Conservation (phyloP, 2,797 vertebrate species). For the Syngnathus rostellatus region DNA sequence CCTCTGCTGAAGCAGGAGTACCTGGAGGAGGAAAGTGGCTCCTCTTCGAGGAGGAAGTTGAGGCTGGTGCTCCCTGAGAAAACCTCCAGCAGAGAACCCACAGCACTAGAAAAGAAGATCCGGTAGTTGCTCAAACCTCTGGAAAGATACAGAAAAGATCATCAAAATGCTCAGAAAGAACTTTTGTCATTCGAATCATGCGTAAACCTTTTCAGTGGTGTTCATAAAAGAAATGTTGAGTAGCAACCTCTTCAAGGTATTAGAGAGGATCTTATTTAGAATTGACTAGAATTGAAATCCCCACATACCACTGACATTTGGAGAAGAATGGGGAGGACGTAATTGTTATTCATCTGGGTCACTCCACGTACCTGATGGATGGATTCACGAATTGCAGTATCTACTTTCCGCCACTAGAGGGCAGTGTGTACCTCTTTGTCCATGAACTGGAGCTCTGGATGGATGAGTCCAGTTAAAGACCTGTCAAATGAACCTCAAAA, state of each 20-base stretch:
- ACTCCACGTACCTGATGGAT: no score
- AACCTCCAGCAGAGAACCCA: conserved; percentile 45
- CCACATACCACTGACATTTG: no score
- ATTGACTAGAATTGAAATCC: no score
- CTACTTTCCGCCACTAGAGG: not conserved
- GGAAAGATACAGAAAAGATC: no score
- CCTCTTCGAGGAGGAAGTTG: conserved; percentile 63
- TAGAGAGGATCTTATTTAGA: no score
- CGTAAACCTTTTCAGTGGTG: not conserved
- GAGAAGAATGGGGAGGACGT: no score
- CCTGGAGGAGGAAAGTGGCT: conserved; percentile 47
- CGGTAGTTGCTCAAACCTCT: conserved; percentile 36
- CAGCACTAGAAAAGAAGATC: conserved; percentile 66
- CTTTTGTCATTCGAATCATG: not conserved
- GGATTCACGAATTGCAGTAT: not conserved
- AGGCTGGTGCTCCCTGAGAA: conserved; percentile 68
- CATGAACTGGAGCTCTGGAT: not conserved
- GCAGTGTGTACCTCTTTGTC: not conserved
- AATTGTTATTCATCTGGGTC: no score
- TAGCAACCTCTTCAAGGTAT: no score
- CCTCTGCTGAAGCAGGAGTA: conserved; percentile 54
- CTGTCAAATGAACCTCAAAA: not conserved
- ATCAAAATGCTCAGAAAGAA: not conserved
- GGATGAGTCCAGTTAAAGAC: not conserved
- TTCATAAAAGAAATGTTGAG: no score